These are phyloP conservation scores for Caenorhabditis latens DNA, from an alignment of 1,140 invertebrate genomes.

Conservation along the genomic window DNA sequence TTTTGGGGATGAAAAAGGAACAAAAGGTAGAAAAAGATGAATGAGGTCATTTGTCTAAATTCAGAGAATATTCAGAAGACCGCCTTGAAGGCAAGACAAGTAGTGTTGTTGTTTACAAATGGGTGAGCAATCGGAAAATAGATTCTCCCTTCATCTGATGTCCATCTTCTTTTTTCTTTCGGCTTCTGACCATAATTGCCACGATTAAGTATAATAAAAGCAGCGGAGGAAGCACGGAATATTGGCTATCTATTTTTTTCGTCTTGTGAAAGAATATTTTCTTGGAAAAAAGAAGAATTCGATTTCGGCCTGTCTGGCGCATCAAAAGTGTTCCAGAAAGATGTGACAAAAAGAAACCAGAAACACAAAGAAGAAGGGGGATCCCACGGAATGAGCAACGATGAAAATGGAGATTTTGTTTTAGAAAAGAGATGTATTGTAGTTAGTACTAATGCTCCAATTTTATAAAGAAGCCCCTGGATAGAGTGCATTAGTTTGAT, in stretches of 20 bases:
- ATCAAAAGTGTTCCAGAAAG: slow-evolving; percentile 2
- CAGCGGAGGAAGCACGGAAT: neutral
- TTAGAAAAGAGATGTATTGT: neutral
- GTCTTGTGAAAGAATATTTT: neutral
- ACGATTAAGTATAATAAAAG: slow-evolving; percentile 25
- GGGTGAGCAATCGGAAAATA: neutral
- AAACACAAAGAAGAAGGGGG: neutral
- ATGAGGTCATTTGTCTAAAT: neutral
- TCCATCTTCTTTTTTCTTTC: slow-evolving; percentile 5
- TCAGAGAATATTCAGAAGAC: neutral
- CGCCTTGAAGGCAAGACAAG: neutral
- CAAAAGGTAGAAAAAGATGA: neutral
- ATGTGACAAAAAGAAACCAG: slow-evolving; percentile 2
- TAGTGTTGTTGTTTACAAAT: slow-evolving; percentile 18
- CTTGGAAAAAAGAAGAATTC: neutral
- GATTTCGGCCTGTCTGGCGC: neutral
- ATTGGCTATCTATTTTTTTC: neutral
- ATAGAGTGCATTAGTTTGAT: slow-evolving; percentile 45
- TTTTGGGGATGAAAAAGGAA: neutral
- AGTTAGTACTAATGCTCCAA: slow-evolving; percentile 36
- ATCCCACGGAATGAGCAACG: slow-evolving; percentile 50
- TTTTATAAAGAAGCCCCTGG: neutral
- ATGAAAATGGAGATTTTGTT: slow-evolving; percentile 49
- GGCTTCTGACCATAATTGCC: slow-evolving; percentile 40
- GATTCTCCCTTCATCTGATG: slow-evolving; percentile 1